Evolutionary conservation across 2,797 vertebrate genomes (phyloP), one percentile per base, ranked within the genome.

Genomic region (Pampus argenteus): DNA sequence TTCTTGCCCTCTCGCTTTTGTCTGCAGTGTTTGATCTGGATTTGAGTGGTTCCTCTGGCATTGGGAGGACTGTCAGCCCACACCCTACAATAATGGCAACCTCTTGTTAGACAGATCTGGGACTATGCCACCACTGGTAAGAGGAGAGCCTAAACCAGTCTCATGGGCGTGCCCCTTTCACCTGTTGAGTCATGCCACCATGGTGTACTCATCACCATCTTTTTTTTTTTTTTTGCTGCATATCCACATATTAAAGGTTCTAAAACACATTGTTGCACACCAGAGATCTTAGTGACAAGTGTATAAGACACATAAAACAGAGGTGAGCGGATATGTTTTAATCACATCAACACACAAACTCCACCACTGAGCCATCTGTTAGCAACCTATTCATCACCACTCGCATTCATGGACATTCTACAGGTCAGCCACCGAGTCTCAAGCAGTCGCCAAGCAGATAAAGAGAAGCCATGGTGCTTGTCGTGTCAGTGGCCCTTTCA

Each of bases 141-240:
- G 25, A 44, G 57, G 78, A 76, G 78, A 81, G 82, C 34, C 66
- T 77, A 52, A 79, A 82, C 78, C 74, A 71, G 57, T 79, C 83
- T 70, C 34, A 61, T 76, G 86, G 93, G 93, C 14, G 91, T 91
- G 91, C 51, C 78, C 34, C 52, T 73, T 86, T 87, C 87, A 86
- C 91, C 79, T 87, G 80, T 86, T 86, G 88, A 93, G 85, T 94
- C 94, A 93, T 81, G 87, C 89, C 79, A 71, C 65, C 26, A 64
- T 62, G 38, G 22, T 55, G 29, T 40, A 75, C 71, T 86, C 76
- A 76, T 77, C 66, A 20, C 44, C 75, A 23, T 54, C 20, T 38
- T 44, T 38, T 50, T n/a, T n/a, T 54, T 42, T 66, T 56, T 18
- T 52, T 81, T 38, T 64, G 29, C 76, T 67, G 57, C 28, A 18